Evolutionary conservation across 2,113 vertebrate species (phyloP), one percentile per base, ranked within the genome.

Genomic region (Meles meles): DNA sequence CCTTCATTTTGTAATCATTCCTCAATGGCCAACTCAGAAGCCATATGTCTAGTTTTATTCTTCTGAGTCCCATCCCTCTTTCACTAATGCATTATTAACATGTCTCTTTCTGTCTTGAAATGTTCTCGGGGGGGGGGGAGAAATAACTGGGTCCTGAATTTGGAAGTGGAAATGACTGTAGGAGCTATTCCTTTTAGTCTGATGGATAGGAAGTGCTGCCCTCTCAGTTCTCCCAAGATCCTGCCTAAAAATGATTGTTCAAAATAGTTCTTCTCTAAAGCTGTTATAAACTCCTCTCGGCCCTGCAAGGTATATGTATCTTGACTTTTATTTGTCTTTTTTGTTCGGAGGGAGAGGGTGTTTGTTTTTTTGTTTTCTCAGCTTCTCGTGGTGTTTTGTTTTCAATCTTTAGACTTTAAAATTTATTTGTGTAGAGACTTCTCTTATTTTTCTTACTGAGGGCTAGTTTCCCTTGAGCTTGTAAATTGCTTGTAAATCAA

Each of bases 401-500:
- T 97, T 90, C 42, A 90, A 31, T 81, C 61, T 96, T 87, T 37
- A 93, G 71, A 55, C 83, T 96, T 96, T 89, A 93, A 96, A 90
- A 92, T 97, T 85, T 95, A 86, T 97, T 90, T 87, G 89, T 94
- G 57, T 96, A 82, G 91, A 96, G 94, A 83, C 95, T 90, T 93
- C 42, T 81, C 84, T 94, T 93, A 93, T 95, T 94, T 98, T 98
- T 96, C 88, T 94, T 88, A 77, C 81, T 82, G 20, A 92, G 86
- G 18, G 71, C 49, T 94, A 44, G 76, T 90, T 97, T 95, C 65
- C 77, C 88, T 98, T 97, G 95, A 97, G 93, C 65, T 86, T 31
- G 88, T 90, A 98, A 98, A 98, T 97, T 97, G 97, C 97, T 98
- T 98, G 98, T 98, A 99, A 99, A 98, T 98, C 98, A 98, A 98